Evolutionary conservation across 2,113 vertebrate species (phyloP), one percentile per base, ranked within the genome.

Genomic region (Henicopernis longicauda): DNA sequence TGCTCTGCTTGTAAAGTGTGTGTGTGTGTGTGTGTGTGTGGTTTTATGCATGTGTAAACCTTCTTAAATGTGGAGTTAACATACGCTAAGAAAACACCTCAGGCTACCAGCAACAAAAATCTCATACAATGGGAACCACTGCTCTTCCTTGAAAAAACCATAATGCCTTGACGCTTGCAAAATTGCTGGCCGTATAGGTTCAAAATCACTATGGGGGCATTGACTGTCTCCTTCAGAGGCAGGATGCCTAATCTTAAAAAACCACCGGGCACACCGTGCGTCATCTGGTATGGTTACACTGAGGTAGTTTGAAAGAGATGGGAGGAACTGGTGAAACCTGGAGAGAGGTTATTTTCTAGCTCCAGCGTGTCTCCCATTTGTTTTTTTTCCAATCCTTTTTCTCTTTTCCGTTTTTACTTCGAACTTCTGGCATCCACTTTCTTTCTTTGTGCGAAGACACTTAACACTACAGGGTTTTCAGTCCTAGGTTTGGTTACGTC

Each of bases 341-440:
- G 73, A 88, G 34, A 11, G 1, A 83, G 45, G 34, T 49, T 15
- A 6, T 61, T 91, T 82, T 45, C 66, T 16, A 58, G 58, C 78
- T 90, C 90, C 59, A 70, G 63, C 6, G 0, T 54, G 38, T 78
- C 88, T 96, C 82, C 77, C 0, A 0, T 45, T 3, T 22, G 25
- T 14, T 25, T 83, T 84, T 84, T 61, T 2, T 13, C 3, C 73
- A 69, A 4, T 66, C 25, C 22, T 86, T 84, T 91, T 81, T 72
- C 74, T 95, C 84, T 79, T 79, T 66, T 83, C 50, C 27, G 0
- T 85, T 94, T 96, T 96, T 84, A 66, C 54, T 93, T 77, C 50
- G 73, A 14, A 58, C 42, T 95, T 93, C 61, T 50, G 79, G 79
- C 90, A 86, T 85, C 93, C 1, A 0, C 74, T 85, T 86, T 27